Base-by-base conservation (phyloP, 2,797 vertebrate genomes). In the Caiman crocodilus region DNA sequence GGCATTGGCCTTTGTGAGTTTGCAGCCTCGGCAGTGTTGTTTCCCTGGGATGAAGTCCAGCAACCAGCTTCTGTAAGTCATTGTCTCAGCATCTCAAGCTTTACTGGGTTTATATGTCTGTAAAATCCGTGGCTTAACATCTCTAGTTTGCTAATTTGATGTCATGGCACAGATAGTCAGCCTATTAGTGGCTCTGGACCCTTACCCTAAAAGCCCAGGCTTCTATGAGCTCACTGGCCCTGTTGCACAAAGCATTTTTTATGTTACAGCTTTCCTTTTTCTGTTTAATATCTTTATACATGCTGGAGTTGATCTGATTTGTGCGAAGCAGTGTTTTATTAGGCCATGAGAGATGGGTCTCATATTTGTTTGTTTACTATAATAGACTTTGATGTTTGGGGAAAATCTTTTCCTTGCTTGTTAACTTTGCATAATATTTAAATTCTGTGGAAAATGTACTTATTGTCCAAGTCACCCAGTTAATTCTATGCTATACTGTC, bases 381-480 rank as follows among this genome's bases (percentile, higher is more conserved):
- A 85, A 32, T 7, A 50, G 11, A 25, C 87, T 32, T 28, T 88
- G 0, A 2, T 79, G 56, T 82, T 42, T 79, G 76, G 42, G 16
- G 21, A 42, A 89, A 80, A 56, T 4, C 18, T 73, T 90, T 76
- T 3, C 57, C 64, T 79, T 3, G 73, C 82, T 79, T 76, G 58
- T 30, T 78, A 76, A 76, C 60, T 78, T 6, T 35, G 2, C 1
- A 0, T 42, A 63, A 2, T 76, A 69, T 23, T 12, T 58, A 10
- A 30, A 64, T 7, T 67, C 14, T 85, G 80, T 88, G 56, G 74
- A 14, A 60, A 87, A 7, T 50, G 14, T 81, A 83, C 90, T 74
- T 75, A 59, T 2, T 1, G 58, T 32, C 5, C 50, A 32, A 28
- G 3, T 65, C 79, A 76, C 89, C 16, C 74, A 23, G 5, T 56